These are phyloP conservation scores for Drosophila bocki DNA, from an alignment of 1,140 invertebrate species.

Conservation along the genomic window DNA sequence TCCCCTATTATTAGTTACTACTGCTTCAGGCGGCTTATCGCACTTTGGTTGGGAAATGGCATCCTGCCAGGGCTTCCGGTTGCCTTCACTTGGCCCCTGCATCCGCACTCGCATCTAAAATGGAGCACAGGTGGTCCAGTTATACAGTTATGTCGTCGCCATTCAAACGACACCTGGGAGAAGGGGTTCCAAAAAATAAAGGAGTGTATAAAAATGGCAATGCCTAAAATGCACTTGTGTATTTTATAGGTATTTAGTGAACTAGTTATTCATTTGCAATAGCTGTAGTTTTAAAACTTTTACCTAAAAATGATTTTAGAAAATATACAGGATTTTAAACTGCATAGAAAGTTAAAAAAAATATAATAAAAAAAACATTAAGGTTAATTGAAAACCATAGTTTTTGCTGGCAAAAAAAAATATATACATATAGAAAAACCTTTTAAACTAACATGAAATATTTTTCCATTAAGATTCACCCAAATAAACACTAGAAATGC, in stretches of 20 bases:
- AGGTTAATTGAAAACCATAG: not conserved
- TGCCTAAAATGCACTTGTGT: not conserved
- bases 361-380: not conserved
- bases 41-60: constrained; percentile 49
- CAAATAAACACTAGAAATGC: not conserved
- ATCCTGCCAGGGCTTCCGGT: constrained; percentile 72
- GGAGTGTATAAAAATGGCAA: not conserved
- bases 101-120: constrained; percentile 9
- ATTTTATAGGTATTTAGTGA: not conserved
- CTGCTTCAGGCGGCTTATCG: constrained; percentile 52
- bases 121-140: constrained; percentile 59
- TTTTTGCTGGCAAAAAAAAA: not conserved
- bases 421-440: not conserved
- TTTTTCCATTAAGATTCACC: not conserved
- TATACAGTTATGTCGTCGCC: constrained; percentile 33
- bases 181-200: not conserved
- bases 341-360: not conserved
- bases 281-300: no score
- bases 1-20: constrained; percentile 20
- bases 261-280: not conserved
- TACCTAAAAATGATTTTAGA: no score
- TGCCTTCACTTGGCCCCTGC: constrained; percentile 27
- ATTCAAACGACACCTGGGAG: not conserved
- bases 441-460: not conserved
- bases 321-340: no score